Evolutionary conservation across 2,888 invertebrate species (phyloP).

Genomic region (Stenchaetothrips biformis): DNA sequence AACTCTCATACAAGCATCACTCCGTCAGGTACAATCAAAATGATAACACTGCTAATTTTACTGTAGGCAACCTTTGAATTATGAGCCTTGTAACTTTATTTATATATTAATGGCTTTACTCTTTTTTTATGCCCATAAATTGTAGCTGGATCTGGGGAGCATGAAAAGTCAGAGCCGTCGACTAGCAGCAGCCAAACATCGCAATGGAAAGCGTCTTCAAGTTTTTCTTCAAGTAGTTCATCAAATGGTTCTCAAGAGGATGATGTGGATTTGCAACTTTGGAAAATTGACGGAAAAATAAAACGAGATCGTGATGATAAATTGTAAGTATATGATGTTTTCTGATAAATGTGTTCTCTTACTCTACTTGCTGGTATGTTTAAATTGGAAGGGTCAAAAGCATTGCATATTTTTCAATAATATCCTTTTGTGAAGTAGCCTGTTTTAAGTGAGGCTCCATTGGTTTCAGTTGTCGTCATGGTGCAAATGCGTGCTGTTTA

Average conservation of each 20-base stretch:
- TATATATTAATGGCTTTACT: background rate
- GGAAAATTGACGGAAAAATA: slow-evolving; percentile 80
- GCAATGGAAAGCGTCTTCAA: background rate
- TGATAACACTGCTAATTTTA: slow-evolving; percentile 2
- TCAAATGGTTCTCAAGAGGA: slow-evolving; percentile 56
- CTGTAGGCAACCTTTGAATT: background rate
- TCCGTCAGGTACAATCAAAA: slow-evolving; percentile 23
- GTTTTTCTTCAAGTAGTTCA: background rate
- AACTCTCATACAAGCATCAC: slow-evolving; percentile 26
- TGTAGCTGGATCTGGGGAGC: background rate
- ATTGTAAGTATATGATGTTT: slow-evolving; percentile 57
- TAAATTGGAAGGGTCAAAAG: no score
- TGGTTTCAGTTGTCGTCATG: slow-evolving; percentile 79
- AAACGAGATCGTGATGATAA: slow-evolving; percentile 81
- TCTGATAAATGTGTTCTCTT: slow-evolving; percentile 20
- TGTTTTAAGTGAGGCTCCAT: slow-evolving; percentile 1
- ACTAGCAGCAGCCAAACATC: background rate
- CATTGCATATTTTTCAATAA: no score
- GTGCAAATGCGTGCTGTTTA: slow-evolving; percentile 87
- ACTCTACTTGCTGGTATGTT: background rate
- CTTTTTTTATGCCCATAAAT: slow-evolving; percentile 1
- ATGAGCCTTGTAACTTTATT: background rate
- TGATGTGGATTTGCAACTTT: slow-evolving; percentile 77
- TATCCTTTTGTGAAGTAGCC: background rate
- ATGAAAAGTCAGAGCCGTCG: background rate